Base-by-base conservation (phyloP, 2,113 vertebrate species). In the Coturnix japonica region DNA sequence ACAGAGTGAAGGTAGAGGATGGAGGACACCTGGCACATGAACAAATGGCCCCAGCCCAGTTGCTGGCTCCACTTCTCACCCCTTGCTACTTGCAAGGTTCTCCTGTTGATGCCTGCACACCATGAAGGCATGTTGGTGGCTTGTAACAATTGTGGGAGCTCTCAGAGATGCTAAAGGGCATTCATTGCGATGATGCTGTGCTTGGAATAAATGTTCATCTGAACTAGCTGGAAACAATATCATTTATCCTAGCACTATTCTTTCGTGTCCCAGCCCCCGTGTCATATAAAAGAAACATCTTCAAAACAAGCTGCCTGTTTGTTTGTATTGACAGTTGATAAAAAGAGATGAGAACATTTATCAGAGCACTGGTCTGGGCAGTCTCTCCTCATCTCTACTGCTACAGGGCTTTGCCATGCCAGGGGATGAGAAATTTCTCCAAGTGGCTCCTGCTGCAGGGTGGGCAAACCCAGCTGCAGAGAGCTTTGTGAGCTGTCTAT, bases 121-220 rank as follows among this genome's bases (percentile, higher is more conserved):
- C 56, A 54, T 1, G 19, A 81, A 64, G 51, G 25, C 21, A 25
- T 54, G 41, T 26, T 5, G 4, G 75, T 69, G 69, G 18, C 41
- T 88, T 56, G 43, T 61, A 53, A 69, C 60, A 75, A 87, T 84
- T 33, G 44, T 1, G 6, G 30, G 53, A 20, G 21, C 11, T 92
- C 77, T 64, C 47, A 41, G 66, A 77, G 44, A 33, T 74, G 46
- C 54, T 90, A 49, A 91, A 61, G 35, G n/a, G 51, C 5, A 0
- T 84, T 61, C 28, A 11, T 8, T 74, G 47, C 1, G 1, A 39
- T 77, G 47, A 28, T 80, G 51, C 49, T 89, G 33, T 33, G 33
- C 54, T 91, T 39, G 51, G 59, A 93, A 77, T 39, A 85, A 93
- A 85, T 35, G 61, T 17, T 93, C 89, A n/a, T 44, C 51, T 77